Conservation (phyloP, 2,797 vertebrate species). For the Eulemur coronatus region DNA sequence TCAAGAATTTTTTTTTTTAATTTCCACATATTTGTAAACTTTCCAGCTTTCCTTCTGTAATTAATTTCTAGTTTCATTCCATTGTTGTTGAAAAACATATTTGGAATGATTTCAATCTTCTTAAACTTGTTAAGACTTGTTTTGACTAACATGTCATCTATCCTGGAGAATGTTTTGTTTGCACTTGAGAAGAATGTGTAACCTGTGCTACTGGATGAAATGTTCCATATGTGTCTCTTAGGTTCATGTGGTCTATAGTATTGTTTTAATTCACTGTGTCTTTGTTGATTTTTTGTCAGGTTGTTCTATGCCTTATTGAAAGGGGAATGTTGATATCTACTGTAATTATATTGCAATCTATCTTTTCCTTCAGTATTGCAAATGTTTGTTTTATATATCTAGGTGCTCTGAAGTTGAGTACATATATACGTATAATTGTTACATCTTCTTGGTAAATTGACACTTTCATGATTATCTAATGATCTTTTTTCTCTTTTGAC, state of each 20-base stretch:
- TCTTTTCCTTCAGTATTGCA: neutral
- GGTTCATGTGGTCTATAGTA: no score
- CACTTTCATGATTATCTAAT: neutral
- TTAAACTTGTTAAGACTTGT: neutral
- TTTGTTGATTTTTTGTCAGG: neutral
- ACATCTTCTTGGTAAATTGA: neutral
- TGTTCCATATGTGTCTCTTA: neutral
- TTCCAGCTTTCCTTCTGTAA: neutral
- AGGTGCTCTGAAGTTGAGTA: neutral
- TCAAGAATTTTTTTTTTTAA: neutral
- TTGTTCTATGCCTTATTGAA: neutral
- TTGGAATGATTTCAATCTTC: neutral
- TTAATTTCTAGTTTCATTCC: neutral
- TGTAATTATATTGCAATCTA: neutral
- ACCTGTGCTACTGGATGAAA: neutral
- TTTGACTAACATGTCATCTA: neutral
- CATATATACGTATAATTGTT: neutral
- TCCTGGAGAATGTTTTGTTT: neutral
- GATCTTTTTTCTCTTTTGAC: neutral
- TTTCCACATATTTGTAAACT: neutral
- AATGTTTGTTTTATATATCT: neutral
- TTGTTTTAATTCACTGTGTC: neutral
- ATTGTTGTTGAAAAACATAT: neutral
- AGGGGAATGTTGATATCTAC: neutral
- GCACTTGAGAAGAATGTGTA: neutral